Evolutionary conservation across 2,113 vertebrate genomes (phyloP).

Genomic region (Lamprotornis superbus): DNA sequence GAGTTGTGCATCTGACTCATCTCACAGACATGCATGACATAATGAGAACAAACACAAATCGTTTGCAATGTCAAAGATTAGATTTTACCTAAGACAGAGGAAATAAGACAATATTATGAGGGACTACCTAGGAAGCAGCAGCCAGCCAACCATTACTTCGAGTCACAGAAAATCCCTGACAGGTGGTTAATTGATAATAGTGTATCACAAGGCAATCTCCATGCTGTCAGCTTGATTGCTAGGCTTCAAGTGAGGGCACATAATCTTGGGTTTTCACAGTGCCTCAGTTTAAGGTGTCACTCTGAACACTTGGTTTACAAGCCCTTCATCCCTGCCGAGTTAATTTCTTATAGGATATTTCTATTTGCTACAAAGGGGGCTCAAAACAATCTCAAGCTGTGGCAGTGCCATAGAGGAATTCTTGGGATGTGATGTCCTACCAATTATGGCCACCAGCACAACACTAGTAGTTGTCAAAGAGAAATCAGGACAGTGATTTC

Average conservation of each 20-base stretch:
- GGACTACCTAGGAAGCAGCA: constrained; percentile 5
- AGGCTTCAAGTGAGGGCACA: background rate
- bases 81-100: background rate
- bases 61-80: background rate
- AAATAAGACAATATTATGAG: background rate
- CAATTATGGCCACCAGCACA: background rate
- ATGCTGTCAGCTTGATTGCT: background rate
- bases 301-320: background rate
- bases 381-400: background rate
- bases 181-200: constrained; percentile 47
- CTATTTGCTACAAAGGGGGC: background rate
- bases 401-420: background rate
- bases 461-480: background rate
- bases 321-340: background rate
- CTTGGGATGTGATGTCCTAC: background rate
- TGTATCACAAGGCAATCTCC: background rate
- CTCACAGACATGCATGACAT: background rate
- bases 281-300: background rate
- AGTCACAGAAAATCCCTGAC: constrained; percentile 30
- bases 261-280: background rate
- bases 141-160: background rate
- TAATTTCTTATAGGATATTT: background rate
- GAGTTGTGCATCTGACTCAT: constrained; percentile 1
- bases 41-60: background rate
- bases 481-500: background rate